Evolutionary conservation across 2,888 invertebrate species (phyloP).

Genomic region (Ornithoptera alexandrae): DNA sequence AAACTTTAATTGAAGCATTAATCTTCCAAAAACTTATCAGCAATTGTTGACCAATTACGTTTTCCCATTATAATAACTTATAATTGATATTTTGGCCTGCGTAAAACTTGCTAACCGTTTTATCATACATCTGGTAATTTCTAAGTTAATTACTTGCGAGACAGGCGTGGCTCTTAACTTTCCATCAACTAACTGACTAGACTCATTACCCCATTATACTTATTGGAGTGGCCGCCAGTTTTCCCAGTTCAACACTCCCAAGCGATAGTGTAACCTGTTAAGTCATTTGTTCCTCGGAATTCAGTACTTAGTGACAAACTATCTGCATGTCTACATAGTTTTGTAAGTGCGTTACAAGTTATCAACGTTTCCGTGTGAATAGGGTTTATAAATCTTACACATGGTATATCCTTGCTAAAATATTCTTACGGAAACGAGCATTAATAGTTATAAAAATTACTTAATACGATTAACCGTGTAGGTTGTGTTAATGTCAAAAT

Average conservation of each 20-base stretch:
- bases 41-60: too few relatives aligned
- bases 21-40: too few relatives aligned
- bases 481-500: too few relatives aligned
- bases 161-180: constrained; percentile 10
- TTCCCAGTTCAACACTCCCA: constrained; percentile 47
- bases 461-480: too few relatives aligned
- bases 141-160: constrained; percentile 21
- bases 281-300: constrained; percentile 20
- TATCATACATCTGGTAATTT: not conserved
- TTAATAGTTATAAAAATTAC: not conserved
- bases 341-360: not conserved
- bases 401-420: not conserved
- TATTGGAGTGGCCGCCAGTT: constrained; percentile 41
- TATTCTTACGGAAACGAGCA: not conserved
- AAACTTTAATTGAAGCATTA: too few relatives aligned
- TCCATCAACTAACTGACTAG: constrained; percentile 30
- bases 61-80: too few relatives aligned
- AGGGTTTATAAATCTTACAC: not conserved
- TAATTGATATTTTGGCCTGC: not conserved
- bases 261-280: constrained; percentile 51
- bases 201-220: constrained; percentile 32
- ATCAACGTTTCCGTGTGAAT: constrained; percentile 1
- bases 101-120: not conserved
- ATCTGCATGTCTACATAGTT: constrained; percentile 12
- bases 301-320: constrained; percentile 4